Conservation (phyloP, 2,113 vertebrate species). For the Nerophis lumbriciformis region DNA sequence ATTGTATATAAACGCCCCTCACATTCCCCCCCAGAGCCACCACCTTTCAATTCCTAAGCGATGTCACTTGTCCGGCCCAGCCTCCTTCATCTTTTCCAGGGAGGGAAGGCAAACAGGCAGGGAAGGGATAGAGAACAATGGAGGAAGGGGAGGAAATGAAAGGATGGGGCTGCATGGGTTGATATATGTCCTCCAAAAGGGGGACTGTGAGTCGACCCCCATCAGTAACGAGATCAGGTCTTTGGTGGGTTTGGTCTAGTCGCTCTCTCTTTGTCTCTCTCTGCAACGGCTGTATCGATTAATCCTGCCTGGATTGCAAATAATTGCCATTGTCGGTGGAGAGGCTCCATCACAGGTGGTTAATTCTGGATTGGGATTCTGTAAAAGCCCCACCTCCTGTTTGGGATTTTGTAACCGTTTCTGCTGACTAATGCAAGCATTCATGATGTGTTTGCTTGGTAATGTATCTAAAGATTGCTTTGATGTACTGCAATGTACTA, state of each 20-base stretch:
- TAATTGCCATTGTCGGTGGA: slow-evolving; percentile 36
- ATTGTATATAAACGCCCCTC: slow-evolving; percentile 21
- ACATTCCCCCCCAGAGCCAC: neutral
- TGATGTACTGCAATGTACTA: too few relatives aligned
- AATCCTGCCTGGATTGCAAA: slow-evolving; percentile 43
- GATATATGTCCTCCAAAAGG: slow-evolving; percentile 52
- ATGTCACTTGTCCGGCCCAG: slow-evolving; percentile 37
- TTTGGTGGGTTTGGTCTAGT: slow-evolving; percentile 53
- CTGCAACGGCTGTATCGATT: slow-evolving; percentile 48
- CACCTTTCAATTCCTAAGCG: slow-evolving; percentile 35
- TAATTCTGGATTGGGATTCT: slow-evolving; percentile 11
- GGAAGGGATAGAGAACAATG: slow-evolving; percentile 1
- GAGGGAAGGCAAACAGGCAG: slow-evolving; percentile 30
- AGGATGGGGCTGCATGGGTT: slow-evolving; percentile 24
- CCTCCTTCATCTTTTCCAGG: slow-evolving; percentile 46
- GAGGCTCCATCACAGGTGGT: slow-evolving; percentile 27
- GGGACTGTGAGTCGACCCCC: slow-evolving; percentile 37
- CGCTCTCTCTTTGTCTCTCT: slow-evolving; percentile 17
- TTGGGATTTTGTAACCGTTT: neutral
- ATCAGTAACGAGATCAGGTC: slow-evolving; percentile 54
- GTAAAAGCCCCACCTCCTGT: neutral
- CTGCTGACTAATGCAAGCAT: too few relatives aligned
- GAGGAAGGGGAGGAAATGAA: slow-evolving; percentile 25
- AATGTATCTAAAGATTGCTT: too few relatives aligned
- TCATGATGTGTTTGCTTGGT: too few relatives aligned